phyloP scores from a whole-genome alignment of 2,888 invertebrate genomes.

The Hypsopygia costalis region DNA sequence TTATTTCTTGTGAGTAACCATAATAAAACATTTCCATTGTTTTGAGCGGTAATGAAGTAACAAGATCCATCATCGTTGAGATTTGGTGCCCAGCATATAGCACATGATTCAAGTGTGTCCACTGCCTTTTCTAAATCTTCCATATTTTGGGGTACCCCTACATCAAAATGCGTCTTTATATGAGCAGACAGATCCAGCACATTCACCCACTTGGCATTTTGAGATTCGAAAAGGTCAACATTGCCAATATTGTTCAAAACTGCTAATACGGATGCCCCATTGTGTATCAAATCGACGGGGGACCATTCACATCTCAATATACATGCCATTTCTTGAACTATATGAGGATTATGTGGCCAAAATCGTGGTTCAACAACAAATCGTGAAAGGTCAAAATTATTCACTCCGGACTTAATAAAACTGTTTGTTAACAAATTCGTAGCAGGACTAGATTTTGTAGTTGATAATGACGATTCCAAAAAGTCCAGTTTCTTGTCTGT shows the following conservation, averaged over 20 bases:
- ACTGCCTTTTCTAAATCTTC: conserved; percentile 39
- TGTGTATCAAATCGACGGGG: conserved; percentile 36
- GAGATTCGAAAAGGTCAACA: conserved; percentile 39
- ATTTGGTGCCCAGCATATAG: conserved; percentile 51
- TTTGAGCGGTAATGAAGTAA: conserved; percentile 59
- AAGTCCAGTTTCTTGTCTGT: conserved; percentile 53
- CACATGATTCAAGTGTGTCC: conserved; percentile 38
- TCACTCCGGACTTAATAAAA: conserved; percentile 34
- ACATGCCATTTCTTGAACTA: conserved; percentile 47
- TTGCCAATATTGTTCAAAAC: conserved; percentile 58
- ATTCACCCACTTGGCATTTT: conserved; percentile 34
- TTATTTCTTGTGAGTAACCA: conserved; percentile 40
- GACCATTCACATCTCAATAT: conserved; percentile 49
- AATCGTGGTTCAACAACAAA: conserved; percentile 53
- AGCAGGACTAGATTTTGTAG: conserved; percentile 45
- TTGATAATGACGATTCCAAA: conserved; percentile 34
- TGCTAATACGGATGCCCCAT: conserved; percentile 41
- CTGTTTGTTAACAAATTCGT: conserved; percentile 34
- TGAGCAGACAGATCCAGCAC: conserved; percentile 40
- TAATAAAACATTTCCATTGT: conserved; percentile 45
- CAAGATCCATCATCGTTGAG: conserved; percentile 36
- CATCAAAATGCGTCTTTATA: conserved; percentile 26
- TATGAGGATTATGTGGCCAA: conserved; percentile 53
- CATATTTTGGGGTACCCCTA: conserved; percentile 25
- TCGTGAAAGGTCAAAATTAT: conserved; percentile 49